Evolutionary conservation across 2,888 invertebrate species (phyloP), one percentile per base, ranked within the genome.

Genomic region (Calliphora vomitoria): DNA sequence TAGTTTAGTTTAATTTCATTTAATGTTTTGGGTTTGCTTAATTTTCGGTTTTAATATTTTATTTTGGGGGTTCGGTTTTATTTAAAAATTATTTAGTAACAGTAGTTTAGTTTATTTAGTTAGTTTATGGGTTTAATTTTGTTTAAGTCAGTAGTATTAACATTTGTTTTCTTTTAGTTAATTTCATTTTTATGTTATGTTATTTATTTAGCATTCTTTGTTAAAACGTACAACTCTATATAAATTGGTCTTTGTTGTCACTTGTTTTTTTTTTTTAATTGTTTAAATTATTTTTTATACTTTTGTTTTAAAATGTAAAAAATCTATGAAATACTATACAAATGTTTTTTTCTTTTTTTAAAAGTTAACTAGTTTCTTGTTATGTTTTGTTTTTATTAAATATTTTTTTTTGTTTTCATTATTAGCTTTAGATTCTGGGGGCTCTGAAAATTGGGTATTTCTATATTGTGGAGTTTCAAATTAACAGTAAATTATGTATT

Each of bases 201-300:
- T 74, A 44, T n/a, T n/a, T 69, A 41, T 31, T 82, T 85, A 62
- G 60, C 60, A 60, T 81, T 66, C 60, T 50, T 44, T 78, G 64
- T 82, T 88, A 87, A 87, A 88, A 87, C 64, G 86, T 89, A 88
- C 87, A 87, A 86, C 79, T 88, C 81, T 83, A 86, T 88, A 89
- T 89, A 89, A 89, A 89, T 89, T 89, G 87, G 86, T 89, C 89
- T 87, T 85, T 89, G 88, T 85, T 89, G 87, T 85, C 66, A 72
- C 68, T 78, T 84, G 31, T 20, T 79, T 55, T 71, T 74, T 60
- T 50, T 38, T 15, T 13, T 35, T 35, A 35, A 6, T 35, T 35
- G 35, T 75, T 69, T 75, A 55, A 31, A 47, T 53, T 55, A 62
- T 38, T 69, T 15, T 79, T 53, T 53, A 44, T 72, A n/a, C 41